phyloP scores from a whole-genome alignment of 2,113 vertebrate genomes.

The Morone saxatilis region DNA sequence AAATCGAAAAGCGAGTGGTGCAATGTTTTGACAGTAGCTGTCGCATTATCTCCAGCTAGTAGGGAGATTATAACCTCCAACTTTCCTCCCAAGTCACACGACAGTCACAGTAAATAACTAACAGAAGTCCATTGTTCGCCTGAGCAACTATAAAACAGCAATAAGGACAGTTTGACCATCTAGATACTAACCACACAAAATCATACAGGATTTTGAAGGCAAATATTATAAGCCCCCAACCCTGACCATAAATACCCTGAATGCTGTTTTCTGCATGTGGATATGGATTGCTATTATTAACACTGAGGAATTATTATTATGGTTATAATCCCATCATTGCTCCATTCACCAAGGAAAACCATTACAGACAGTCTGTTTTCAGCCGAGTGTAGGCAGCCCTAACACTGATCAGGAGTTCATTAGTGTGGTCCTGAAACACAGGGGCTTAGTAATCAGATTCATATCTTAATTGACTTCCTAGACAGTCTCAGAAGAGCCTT shows the following conservation, averaged over 20 bases:
- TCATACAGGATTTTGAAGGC: not conserved
- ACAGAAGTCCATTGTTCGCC: not conserved
- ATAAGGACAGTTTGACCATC: not conserved
- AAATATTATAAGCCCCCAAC: not conserved
- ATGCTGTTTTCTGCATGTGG: not conserved
- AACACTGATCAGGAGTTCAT: constrained; percentile 37
- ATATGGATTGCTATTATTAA: constrained; percentile 10
- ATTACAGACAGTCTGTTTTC: constrained; percentile 17
- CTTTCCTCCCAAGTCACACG: not conserved
- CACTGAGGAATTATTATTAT: not conserved
- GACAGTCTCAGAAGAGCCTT: constrained; percentile 35
- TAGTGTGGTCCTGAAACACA: constrained; percentile 33
- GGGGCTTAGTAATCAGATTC: constrained; percentile 47
- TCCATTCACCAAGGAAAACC: constrained; percentile 13
- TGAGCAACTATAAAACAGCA: not conserved
- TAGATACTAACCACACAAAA: not conserved
- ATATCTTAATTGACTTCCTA: constrained; percentile 43
- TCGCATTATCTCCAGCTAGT: not conserved
- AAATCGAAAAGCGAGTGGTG: too few species aligned
- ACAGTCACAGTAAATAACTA: not conserved
- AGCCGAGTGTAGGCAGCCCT: constrained; percentile 34
- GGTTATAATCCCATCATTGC: constrained; percentile 18
- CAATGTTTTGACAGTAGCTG: not conserved
- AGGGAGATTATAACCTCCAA: not conserved
- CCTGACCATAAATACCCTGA: not conserved